Evolutionary conservation across 2,888 invertebrate species (phyloP), one percentile per base, ranked within the genome.

Genomic region (Taphrorychus bicolor): DNA sequence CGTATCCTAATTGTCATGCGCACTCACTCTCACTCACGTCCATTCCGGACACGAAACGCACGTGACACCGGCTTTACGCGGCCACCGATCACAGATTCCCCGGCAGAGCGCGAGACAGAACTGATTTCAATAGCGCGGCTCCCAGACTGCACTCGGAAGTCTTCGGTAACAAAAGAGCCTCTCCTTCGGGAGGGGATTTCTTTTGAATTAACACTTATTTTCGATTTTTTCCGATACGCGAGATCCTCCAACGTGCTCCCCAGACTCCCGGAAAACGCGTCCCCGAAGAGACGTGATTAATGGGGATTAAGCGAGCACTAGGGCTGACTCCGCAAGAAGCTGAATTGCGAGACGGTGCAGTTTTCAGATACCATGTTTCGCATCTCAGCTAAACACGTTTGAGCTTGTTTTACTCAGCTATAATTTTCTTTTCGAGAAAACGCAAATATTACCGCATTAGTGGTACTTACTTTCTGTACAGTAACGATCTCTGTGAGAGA

Each of bases 91-190:
- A 76, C 78, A 75, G 76, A 77, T 76, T 75, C 76, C 75, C 72
- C 70, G 75, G 76, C 76, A 62, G 65, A 74, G 77, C 76, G 73
- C 78, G 77, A 76, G 76, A 77, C 79, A 78, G 77, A 77, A 80
- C 80, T 80, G 76, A 75, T 76, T 77, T 73, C 76, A 75, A 74
- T 73, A 75, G 75, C 73, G 72, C 73, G 74, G 19, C 75, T 76
- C 76, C 73, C 76, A 76, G 74, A 75, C 72, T 74, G 74, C 76
- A 77, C 73, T 79, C 79, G 79, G 79, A 77, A 77, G 76, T 78
- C 79, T 79, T 78, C 79, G 79, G 71, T 73, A 76, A 63, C 75
- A 75, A 75, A 76, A 71, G 70, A 76, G 49, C 24, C 73, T 70
- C 72, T 71, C 72, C 73, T 74, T 74, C 74, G 73, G 74, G 73